phyloP scores from a whole-genome alignment of 2,113 vertebrate genomes.

The Pangasianodon gigas region DNA sequence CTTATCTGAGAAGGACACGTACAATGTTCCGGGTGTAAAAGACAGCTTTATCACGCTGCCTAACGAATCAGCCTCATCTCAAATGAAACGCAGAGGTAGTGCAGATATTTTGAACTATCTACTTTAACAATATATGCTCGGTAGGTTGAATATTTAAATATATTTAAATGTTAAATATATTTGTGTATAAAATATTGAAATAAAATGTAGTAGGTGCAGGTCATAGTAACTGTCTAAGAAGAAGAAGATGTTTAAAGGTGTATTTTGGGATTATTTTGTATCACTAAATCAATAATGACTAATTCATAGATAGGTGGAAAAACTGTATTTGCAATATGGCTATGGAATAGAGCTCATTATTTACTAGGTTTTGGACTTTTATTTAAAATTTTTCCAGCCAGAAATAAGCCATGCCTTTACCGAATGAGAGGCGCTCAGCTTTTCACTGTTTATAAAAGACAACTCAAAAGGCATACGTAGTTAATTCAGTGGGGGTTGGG shows the following conservation, averaged over 20 bases:
- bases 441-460: conserved; percentile 5
- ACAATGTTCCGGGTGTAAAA: neutral
- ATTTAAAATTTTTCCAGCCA: neutral
- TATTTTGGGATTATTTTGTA: neutral
- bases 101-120: neutral
- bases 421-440: neutral
- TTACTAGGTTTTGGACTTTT: neutral
- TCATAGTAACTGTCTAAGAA: neutral
- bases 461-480: neutral
- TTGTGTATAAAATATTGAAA: neutral
- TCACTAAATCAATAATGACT: neutral
- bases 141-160: neutral
- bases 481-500: neutral
- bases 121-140: neutral
- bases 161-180: neutral
- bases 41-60: neutral
- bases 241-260: neutral
- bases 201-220: neutral
- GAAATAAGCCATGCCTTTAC: neutral
- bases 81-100: neutral
- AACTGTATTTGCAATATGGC: neutral
- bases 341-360: neutral
- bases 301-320: neutral
- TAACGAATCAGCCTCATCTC: neutral
- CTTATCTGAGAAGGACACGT: neutral